phyloP scores from a whole-genome alignment of 2,113 vertebrate genomes.

The Tragelaphus strepsiceros region DNA sequence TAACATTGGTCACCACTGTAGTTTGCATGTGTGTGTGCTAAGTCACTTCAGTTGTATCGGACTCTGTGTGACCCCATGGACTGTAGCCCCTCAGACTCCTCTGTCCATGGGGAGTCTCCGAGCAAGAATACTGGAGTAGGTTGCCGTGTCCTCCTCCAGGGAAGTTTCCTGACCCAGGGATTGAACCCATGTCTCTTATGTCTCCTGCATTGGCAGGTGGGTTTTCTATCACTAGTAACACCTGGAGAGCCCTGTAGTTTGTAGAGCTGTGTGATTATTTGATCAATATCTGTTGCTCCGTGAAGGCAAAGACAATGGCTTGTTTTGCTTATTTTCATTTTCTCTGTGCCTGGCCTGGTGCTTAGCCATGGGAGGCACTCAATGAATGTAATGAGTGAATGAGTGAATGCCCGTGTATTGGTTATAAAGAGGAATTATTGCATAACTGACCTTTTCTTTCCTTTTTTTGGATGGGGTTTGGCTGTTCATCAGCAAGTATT shows the following conservation, averaged over 20 bases:
- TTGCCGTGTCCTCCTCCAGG: not conserved
- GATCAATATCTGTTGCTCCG: not conserved
- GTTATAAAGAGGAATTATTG: not conserved
- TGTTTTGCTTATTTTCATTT: not conserved
- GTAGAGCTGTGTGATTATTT: not conserved
- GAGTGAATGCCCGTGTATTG: not conserved
- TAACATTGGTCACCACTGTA: not conserved
- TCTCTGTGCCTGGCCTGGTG: not conserved
- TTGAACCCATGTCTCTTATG: not conserved
- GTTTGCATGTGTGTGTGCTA: not conserved
- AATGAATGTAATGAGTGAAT: not conserved
- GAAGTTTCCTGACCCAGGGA: not conserved
- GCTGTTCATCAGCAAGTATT: constrained; percentile 19
- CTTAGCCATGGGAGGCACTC: not conserved
- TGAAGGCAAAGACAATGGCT: not conserved
- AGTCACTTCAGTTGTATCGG: not conserved
- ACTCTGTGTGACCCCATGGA: not conserved
- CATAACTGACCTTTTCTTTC: constrained; percentile 9
- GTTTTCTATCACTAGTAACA: not conserved
- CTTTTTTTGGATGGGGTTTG: not conserved
- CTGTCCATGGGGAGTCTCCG: not conserved
- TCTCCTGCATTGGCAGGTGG: not conserved
- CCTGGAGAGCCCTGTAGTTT: not conserved
- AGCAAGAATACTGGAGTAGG: not conserved
- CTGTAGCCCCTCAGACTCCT: not conserved